These are phyloP conservation scores for Charanyca ferruginea DNA, from an alignment of 2,888 invertebrate species.

Conservation along the genomic window DNA sequence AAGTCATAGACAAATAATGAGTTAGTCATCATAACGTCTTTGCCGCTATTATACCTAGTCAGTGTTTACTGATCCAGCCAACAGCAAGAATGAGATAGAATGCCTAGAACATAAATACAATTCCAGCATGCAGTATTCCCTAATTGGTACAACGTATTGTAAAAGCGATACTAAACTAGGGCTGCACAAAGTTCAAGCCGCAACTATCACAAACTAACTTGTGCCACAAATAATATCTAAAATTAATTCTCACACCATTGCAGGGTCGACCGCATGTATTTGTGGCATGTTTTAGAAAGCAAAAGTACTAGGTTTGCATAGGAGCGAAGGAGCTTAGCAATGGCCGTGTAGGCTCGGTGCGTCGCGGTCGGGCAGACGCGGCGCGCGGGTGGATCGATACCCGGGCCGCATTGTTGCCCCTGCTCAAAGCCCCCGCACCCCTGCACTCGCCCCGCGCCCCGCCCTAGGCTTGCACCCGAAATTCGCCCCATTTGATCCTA, in stretches of 20 bases:
- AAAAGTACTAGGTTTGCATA: conserved; percentile 87
- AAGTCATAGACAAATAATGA: background rate
- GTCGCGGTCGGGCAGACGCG: conserved; percentile 80
- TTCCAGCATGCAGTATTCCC: conserved; percentile 16
- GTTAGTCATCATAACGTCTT: background rate
- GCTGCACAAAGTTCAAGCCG: conserved; percentile 26
- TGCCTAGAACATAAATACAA: conserved; percentile 11
- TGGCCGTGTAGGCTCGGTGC: conserved; percentile 80
- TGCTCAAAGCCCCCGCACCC: conserved; percentile 68
- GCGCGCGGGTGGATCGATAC: conserved; percentile 86
- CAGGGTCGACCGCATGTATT: conserved; percentile 65
- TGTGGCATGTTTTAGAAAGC: conserved; percentile 78
- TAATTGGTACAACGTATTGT: conserved; percentile 38
- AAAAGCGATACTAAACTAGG: conserved; percentile 43
- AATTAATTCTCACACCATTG: conserved; percentile 60
- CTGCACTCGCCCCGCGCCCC: conserved; percentile 73
- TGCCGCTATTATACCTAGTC: background rate
- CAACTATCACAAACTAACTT: conserved; percentile 47
- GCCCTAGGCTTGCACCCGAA: conserved; percentile 82
- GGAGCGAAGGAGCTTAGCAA: conserved; percentile 74
- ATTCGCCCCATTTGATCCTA: conserved; percentile 89
- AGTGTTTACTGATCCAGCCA: background rate
- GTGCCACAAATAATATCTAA: conserved; percentile 57
- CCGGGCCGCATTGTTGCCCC: conserved; percentile 89
- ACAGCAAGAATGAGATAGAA: background rate